These are phyloP conservation scores for Standfussiana lucernea DNA, from an alignment of 2,888 invertebrate species.

Conservation along the genomic window DNA sequence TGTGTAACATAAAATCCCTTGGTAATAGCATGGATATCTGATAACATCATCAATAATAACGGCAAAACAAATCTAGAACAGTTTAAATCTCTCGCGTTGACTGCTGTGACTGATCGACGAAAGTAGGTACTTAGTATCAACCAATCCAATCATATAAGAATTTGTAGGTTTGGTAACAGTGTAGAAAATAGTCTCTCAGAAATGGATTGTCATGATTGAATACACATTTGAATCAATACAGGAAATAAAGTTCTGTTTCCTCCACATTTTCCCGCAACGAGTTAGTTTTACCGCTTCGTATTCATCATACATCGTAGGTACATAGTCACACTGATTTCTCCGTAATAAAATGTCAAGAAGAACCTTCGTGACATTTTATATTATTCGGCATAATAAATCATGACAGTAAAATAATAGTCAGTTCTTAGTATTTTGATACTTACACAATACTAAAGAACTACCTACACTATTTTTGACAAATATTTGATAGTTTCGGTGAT, in stretches of 20 bases:
- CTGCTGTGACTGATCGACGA: neutral
- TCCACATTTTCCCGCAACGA: neutral
- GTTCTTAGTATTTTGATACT: neutral
- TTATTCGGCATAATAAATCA: neutral
- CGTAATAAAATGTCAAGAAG: neutral
- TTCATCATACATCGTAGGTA: neutral
- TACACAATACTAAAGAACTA: neutral
- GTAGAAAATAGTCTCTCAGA: neutral
- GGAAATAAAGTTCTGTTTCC: constrained; percentile 3
- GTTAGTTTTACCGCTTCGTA: neutral
- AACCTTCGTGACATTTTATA: neutral
- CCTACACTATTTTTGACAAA: neutral
- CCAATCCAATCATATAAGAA: neutral
- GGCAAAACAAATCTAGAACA: neutral
- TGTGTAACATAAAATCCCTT: neutral
- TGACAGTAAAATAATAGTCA: constrained; percentile 2
- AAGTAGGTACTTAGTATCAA: neutral
- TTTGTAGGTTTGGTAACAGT: neutral
- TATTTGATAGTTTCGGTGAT: constrained; percentile 10
- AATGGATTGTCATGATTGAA: constrained; percentile 1
- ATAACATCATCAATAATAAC: neutral
- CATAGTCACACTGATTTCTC: constrained; percentile 16
- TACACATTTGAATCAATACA: constrained; percentile 2
- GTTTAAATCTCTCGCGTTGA: neutral
- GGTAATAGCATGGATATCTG: neutral